Percentiles rank a stretch among this genome's conserved stretches.
Conservation (phyloP, 2,888 invertebrate species). For the Odontocerum albicorne region DNA sequence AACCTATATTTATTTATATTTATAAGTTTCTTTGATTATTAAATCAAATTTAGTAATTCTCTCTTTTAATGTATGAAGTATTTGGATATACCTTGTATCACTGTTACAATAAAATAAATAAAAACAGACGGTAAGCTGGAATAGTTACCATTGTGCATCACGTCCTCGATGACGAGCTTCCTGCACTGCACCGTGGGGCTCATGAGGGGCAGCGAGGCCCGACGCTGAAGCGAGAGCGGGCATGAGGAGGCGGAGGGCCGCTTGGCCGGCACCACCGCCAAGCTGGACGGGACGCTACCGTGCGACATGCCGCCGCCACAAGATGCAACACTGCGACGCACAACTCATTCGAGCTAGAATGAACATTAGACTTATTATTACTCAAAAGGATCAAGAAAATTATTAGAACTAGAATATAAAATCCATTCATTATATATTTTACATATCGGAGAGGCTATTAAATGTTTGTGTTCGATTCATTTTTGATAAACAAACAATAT, state of each 20-base stretch:
- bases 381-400: no score
- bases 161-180: constrained; percentile 16
- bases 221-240: constrained; percentile 6
- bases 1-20: no score
- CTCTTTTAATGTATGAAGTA: no score
- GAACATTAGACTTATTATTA: no score
- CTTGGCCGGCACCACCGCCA: not conserved
- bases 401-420: no score
- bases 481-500: no score
- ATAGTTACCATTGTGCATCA: constrained; percentile 14
- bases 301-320: not conserved
- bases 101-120: not conserved
- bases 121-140: no score
- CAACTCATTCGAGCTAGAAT: not conserved
- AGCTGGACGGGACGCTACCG: not conserved
- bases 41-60: not conserved
- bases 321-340: not conserved
- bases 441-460: no score
- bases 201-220: constrained; percentile 6
- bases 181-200: constrained; percentile 18
- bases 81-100: not conserved
- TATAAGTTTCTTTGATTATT: no score
- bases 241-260: not conserved
- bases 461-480: no score
- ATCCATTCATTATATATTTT: no score